Evolutionary conservation across 1,140 invertebrate species (phyloP), one percentile per base, ranked within the genome.

Genomic region (Eubasilissa regina): DNA sequence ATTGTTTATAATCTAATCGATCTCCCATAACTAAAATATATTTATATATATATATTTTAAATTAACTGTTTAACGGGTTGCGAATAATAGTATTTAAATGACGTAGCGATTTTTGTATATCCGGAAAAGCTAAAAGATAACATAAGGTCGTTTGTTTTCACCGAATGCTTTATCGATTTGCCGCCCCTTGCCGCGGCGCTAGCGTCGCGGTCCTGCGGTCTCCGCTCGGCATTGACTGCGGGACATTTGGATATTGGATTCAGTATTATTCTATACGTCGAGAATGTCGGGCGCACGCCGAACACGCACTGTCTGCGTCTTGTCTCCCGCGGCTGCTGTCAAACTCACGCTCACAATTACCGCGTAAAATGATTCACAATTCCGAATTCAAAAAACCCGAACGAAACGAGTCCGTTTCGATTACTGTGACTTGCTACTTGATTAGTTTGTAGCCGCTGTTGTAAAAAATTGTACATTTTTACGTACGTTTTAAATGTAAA

Each of bases 351-450:
- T 58, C 55, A 58, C 13, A 8, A 64, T 13, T 64, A 25, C 60
- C 60, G 60, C 60, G 60, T 64, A 64, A 64, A 64, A 64, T 64
- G 60, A 64, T 44, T 25, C 60, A 13, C 12, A 25, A 64, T 15
- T 64, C 55, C 55, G 55, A 58, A 58, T 4, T 58, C 9, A 10
- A 19, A n/a, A 58, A 58, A 19, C 55, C 21, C 60, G 60, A 62
- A 64, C 60, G 60, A 64, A 64, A 10, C 19, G 0, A 64, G 7
- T 12, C 48, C 8, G 48, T 15, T 51, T 51, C n/a, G n/a, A 35
- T 35, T 35, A 13, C 48, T 15, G n/a, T 51, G 48, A 51, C 48
- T 51, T 8, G n/a, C 3, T 51, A 51, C 48, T 51, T 13, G 25
- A 58, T 17, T 10, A 21, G 7, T 17, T 21, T 58, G 21, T 8